These are phyloP conservation scores for Eurystomus gularis DNA, from an alignment of 2,113 vertebrate genomes.

Conservation along the genomic window DNA sequence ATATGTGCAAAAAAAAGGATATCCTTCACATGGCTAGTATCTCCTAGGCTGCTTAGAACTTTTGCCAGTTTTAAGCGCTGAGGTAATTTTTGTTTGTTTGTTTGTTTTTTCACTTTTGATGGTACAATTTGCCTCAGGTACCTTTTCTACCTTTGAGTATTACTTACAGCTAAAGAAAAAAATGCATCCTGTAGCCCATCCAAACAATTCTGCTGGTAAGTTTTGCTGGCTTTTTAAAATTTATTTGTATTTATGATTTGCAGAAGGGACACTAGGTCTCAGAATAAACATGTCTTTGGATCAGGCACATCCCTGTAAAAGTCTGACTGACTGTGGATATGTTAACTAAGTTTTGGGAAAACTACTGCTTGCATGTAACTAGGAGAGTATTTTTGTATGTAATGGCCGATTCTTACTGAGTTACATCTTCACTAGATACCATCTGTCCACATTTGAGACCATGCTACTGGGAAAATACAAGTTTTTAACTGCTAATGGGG, in stretches of 20 bases:
- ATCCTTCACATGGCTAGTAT: fast-evolving
- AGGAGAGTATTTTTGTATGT: background rate
- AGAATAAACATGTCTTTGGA: background rate
- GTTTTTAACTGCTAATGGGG: background rate
- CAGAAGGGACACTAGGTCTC: background rate
- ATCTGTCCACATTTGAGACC: background rate
- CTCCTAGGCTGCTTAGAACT: too few species aligned
- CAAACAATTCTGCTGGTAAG: background rate
- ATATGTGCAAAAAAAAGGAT: background rate
- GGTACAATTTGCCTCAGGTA: background rate
- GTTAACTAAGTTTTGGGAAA: background rate
- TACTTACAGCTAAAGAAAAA: background rate
- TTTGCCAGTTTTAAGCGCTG: background rate
- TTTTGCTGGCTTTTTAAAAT: background rate
- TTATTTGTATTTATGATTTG: background rate
- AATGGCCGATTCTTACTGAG: background rate
- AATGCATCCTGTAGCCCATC: background rate
- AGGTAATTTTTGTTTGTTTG: background rate
- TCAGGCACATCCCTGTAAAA: background rate
- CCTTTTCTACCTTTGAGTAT: background rate
- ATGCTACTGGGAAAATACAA: background rate
- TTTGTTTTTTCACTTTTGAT: background rate
- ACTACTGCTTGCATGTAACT: background rate
- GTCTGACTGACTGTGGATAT: background rate
- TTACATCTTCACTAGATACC: background rate